These are phyloP conservation scores for Acleris cristana DNA, from an alignment of 2,888 invertebrate species.

Conservation along the genomic window DNA sequence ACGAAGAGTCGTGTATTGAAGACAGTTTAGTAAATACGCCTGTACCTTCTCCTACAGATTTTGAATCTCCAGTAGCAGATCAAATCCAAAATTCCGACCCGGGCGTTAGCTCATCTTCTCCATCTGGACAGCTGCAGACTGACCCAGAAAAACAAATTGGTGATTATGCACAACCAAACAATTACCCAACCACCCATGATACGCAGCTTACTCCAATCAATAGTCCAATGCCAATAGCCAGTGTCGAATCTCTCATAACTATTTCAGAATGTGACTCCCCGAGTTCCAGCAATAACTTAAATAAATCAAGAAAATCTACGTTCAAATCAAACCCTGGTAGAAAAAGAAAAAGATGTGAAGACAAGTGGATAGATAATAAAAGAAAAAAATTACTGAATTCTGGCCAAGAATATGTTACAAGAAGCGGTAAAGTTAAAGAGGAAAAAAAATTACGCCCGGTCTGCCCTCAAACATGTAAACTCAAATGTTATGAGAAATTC, in stretches of 20 bases:
- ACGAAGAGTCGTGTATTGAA: constrained; percentile 5
- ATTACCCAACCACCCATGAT: not conserved
- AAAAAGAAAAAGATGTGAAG: constrained; percentile 3
- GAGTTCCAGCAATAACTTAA: not conserved
- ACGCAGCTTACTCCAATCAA: not conserved
- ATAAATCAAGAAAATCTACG: not conserved
- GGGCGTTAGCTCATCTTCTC: no score
- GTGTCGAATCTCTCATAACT: no score
- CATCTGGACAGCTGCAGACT: not conserved
- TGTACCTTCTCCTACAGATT: no score
- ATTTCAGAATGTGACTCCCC: not conserved
- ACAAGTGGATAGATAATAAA: no score
- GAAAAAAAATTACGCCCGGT: no score
- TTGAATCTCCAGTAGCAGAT: no score
- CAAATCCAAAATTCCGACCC: no score
- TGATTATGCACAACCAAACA: not conserved
- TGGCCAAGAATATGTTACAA: no score
- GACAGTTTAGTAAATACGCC: not conserved
- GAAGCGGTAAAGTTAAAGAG: no score
- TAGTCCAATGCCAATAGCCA: not conserved
- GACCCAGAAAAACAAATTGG: not conserved
- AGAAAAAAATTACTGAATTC: no score
- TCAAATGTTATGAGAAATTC: no score
- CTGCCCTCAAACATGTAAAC: no score
- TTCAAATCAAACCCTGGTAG: not conserved